Conservation (phyloP, 2,113 vertebrate genomes). For the Pseudorasbora parva region DNA sequence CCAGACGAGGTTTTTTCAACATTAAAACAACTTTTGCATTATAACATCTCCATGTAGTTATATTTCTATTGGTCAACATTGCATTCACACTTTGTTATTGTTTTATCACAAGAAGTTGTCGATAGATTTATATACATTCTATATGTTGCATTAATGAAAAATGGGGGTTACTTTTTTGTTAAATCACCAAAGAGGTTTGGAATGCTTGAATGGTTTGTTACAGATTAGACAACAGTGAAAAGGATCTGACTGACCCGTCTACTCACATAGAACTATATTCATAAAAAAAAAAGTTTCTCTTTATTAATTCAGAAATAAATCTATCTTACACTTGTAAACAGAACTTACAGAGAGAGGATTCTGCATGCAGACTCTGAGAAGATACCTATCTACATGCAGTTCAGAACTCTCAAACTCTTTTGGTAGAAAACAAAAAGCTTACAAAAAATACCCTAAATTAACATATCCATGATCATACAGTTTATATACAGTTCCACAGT, state of each 20-base stretch:
- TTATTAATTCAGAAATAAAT: constrained; percentile 49
- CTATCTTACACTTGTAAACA: constrained; percentile 53
- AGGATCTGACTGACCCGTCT: constrained; percentile 32
- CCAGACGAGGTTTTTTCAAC: constrained; percentile 28
- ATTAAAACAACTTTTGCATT: constrained; percentile 51
- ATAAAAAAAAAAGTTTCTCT: constrained; percentile 35
- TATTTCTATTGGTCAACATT: constrained; percentile 51
- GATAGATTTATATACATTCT: constrained; percentile 46
- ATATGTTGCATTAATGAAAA: constrained; percentile 44
- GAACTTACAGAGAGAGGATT: constrained; percentile 47
- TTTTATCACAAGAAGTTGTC: constrained; percentile 35
- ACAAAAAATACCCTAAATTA: constrained; percentile 58
- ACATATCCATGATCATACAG: constrained; percentile 51
- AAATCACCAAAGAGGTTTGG: constrained; percentile 10
- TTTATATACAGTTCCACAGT: constrained; percentile 46
- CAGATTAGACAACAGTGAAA: constrained; percentile 55
- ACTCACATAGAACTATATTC: constrained; percentile 47
- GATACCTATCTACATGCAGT: constrained; percentile 57
- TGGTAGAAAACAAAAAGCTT: constrained; percentile 45
- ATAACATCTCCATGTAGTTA: constrained; percentile 53
- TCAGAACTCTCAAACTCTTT: constrained; percentile 43
- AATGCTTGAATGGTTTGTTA: constrained; percentile 37
- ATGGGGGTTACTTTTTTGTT: constrained; percentile 9
- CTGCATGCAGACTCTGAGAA: constrained; percentile 57
- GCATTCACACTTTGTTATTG: constrained; percentile 53